Percentiles rank a stretch among this genome's conserved stretches.
These are phyloP conservation scores for Charanyca ferruginea DNA, from an alignment of 2,888 invertebrate species.

Conservation along the genomic window DNA sequence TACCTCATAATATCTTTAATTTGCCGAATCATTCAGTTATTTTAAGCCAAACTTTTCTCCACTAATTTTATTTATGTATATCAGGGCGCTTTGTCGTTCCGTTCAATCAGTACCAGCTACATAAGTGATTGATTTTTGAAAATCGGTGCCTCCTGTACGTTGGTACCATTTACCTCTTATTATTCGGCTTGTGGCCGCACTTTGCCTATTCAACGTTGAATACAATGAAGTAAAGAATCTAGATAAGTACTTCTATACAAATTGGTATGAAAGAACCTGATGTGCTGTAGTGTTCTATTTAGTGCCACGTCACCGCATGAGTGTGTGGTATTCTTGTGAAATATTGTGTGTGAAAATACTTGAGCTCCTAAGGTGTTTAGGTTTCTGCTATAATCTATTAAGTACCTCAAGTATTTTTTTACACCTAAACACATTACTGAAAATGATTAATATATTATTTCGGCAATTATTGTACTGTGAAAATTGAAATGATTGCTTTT, in stretches of 20 bases:
- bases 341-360: conserved; percentile 29
- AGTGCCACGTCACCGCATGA: conserved; percentile 53
- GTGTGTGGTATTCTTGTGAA: conserved; percentile 48
- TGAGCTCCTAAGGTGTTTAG: conserved; percentile 20
- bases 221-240: conserved; percentile 60
- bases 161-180: conserved; percentile 85
- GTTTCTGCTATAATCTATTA: conserved; percentile 36
- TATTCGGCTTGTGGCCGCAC: conserved; percentile 64
- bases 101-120: conserved; percentile 90
- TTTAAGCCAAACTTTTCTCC: conserved; percentile 35
- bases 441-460: neutral
- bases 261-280: conserved; percentile 49
- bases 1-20: neutral
- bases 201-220: conserved; percentile 65
- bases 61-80: conserved; percentile 49
- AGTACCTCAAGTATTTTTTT: too few relatives aligned
- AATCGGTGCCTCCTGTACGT: conserved; percentile 79
- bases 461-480: too few relatives aligned
- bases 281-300: conserved; percentile 36
- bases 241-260: conserved; percentile 63
- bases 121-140: conserved; percentile 89
- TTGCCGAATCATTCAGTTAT: conserved; percentile 19
- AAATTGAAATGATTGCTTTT: too few relatives aligned
- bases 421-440: conserved; percentile 7
- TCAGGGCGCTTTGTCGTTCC: conserved; percentile 69